phyloP scores from a whole-genome alignment of 2,888 invertebrate species.

The Sycophila texana region DNA sequence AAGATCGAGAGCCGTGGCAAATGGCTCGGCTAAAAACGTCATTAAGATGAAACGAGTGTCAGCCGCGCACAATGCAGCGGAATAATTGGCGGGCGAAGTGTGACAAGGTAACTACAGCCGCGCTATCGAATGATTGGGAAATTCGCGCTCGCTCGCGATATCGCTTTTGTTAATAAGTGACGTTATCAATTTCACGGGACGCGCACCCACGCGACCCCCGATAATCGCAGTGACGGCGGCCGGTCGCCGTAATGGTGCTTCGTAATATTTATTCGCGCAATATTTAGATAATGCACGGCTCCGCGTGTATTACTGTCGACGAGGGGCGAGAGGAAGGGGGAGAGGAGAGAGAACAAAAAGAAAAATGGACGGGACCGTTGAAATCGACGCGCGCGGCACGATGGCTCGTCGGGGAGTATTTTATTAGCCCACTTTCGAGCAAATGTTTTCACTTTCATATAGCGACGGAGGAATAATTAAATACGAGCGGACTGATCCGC shows the following conservation, averaged over 20 bases:
- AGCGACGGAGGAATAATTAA: background rate
- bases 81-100: conserved; percentile 43
- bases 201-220: conserved; percentile 1
- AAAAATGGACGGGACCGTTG: background rate
- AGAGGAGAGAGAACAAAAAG: no score
- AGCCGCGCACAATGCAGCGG: conserved; percentile 36
- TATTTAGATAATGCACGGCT: conserved; percentile 33
- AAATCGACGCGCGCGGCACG: conserved; percentile 6
- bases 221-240: conserved; percentile 42
- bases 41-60: conserved; percentile 39
- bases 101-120: conserved; percentile 51
- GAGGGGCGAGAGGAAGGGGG: no score
- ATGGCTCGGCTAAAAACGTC: conserved; percentile 30
- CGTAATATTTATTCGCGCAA: conserved; percentile 38
- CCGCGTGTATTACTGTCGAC: no score
- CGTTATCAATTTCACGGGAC: conserved; percentile 56
- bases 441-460: conserved; percentile 46
- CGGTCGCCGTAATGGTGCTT: conserved; percentile 3
- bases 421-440: conserved; percentile 1
- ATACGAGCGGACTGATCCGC: conserved; percentile 3
- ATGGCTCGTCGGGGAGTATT: background rate
- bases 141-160: conserved; percentile 32
- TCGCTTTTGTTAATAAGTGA: conserved; percentile 55
- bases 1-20: no score
- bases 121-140: conserved; percentile 36